Percentiles rank a stretch among this genome's conserved stretches.
Conservation (phyloP, 2,888 invertebrate species). For the Temnothorax unifasciatus region DNA sequence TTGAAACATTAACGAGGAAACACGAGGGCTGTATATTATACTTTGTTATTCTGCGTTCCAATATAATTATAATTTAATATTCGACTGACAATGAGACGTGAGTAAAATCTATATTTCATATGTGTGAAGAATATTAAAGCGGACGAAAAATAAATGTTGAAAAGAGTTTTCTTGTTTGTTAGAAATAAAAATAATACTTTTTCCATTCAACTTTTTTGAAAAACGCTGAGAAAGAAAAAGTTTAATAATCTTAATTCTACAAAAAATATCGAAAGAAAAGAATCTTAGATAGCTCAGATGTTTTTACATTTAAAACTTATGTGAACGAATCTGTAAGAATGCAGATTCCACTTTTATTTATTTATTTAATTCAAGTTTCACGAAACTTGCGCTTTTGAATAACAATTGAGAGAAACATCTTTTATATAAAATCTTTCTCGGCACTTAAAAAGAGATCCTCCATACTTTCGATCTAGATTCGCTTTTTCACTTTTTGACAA, state of each 20-base stretch:
- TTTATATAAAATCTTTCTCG: too few species aligned
- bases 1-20: not conserved
- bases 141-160: not conserved
- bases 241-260: not conserved
- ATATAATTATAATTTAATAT: not conserved
- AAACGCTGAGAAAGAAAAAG: not conserved
- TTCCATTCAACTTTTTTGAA: not conserved
- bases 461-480: not conserved
- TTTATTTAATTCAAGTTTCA: not conserved
- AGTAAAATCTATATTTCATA: not conserved
- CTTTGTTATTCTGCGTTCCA: not conserved
- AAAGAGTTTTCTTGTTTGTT: not conserved
- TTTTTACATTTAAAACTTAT: not conserved
- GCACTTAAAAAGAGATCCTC: too few species aligned
- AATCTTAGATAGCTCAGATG: not conserved
- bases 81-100: not conserved
- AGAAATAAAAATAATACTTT: not conserved
- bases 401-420: not conserved
- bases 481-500: not conserved
- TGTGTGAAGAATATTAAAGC: not conserved
- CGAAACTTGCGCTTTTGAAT: not conserved
- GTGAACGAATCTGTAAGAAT: not conserved
- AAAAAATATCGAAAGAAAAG: not conserved
- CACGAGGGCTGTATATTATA: not conserved
- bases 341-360: not conserved